Percentiles rank a stretch among this genome's conserved stretches.
phyloP scores from a whole-genome alignment of 2,888 invertebrate species.

The Antheraea yamamai region DNA sequence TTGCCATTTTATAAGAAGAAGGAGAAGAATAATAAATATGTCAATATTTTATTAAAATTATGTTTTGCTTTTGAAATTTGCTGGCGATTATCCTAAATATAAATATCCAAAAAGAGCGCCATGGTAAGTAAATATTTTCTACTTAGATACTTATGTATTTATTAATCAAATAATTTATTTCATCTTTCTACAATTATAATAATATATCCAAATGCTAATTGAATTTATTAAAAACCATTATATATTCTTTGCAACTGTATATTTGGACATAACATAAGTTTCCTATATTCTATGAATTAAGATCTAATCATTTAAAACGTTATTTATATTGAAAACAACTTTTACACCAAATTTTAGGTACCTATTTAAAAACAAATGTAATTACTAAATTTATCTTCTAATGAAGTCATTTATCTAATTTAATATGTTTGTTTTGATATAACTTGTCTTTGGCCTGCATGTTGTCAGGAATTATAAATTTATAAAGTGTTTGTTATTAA shows the following conservation, averaged over 20 bases:
- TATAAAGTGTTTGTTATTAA: neutral
- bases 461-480: neutral
- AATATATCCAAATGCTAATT: neutral
- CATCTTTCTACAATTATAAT: neutral
- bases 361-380: neutral
- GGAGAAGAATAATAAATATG: neutral
- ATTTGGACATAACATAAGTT: neutral
- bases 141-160: neutral
- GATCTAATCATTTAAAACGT: neutral
- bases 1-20: no score
- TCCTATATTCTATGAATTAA: neutral
- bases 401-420: slow-evolving; percentile 2
- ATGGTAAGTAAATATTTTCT: neutral
- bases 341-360: neutral
- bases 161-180: neutral
- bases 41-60: neutral
- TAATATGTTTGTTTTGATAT: neutral
- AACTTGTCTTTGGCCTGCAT: neutral
- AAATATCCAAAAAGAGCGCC: neutral
- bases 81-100: neutral
- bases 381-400: slow-evolving; percentile 4
- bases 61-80: neutral
- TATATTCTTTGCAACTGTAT: neutral
- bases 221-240: neutral
- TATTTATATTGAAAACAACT: neutral